Percentiles rank a stretch among this genome's conserved stretches.
phyloP scores from a whole-genome alignment of 2,888 invertebrate genomes.

The Ptilodon capucinus region DNA sequence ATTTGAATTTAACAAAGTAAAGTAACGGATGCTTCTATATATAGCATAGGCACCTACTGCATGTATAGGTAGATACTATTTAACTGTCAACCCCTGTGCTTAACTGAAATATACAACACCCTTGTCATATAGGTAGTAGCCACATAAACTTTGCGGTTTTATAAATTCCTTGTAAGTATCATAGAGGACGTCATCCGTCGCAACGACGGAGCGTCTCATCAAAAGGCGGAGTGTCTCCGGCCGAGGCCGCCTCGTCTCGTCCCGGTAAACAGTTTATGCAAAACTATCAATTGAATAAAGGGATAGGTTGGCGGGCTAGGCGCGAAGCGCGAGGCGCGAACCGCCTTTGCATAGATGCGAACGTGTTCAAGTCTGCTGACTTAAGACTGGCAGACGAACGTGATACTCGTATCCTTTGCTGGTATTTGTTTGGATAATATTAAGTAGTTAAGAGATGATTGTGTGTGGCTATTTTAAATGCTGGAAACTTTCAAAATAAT shows the following conservation, averaged over 20 bases:
- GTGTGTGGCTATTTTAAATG: not conserved
- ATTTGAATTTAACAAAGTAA: too few species aligned
- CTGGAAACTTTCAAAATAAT: too few species aligned
- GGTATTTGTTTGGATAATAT: not conserved
- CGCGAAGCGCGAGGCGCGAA: constrained; percentile 14
- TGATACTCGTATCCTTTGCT: too few species aligned
- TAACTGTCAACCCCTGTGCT: not conserved
- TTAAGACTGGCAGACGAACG: constrained; percentile 13
- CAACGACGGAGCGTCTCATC: constrained; percentile 11
- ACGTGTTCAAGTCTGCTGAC: constrained; percentile 5
- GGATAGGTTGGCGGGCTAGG: constrained; percentile 49
- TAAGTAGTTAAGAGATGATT: too few species aligned
- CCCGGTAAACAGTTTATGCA: constrained; percentile 74
- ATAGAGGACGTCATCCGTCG: not conserved
- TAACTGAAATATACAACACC: not conserved
- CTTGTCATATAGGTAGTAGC: not conserved
- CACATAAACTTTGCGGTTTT: not conserved
- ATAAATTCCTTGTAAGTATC: not conserved
- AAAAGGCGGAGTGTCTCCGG: constrained; percentile 36
- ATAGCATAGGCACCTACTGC: not conserved
- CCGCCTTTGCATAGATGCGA: constrained; percentile 34
- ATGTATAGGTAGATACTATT: not conserved
- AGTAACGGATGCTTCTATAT: not conserved
- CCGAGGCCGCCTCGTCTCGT: constrained; percentile 8
- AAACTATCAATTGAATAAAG: constrained; percentile 73